Base-by-base conservation (phyloP, 2,797 vertebrate genomes). In the Semotilus atromaculatus region DNA sequence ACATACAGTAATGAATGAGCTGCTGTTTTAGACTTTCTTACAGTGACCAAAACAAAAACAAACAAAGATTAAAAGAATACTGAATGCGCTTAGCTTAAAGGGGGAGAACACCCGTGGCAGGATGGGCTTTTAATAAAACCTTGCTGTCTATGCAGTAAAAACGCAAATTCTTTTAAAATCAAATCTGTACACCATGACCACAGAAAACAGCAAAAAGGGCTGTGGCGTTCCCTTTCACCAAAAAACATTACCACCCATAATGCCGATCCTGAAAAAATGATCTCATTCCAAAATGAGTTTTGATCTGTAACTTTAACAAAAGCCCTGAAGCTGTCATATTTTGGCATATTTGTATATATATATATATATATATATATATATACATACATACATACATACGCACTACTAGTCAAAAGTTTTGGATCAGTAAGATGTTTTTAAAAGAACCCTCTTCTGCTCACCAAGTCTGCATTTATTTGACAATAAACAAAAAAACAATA, bases 1-100 rank as follows among this genome's bases (percentile, higher is more conserved):
- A 40, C 62, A 67, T 40, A 68, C 10, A 13, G 13, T 11, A 58
- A 77, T 77, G 62, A 83, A 70, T 16, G 26, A 70, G 73, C 64
- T 83, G 8, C 18, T 70, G 55, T 13, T 38, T 62, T 77, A 77
- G 75, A 43, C 40, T 55, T 71, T 73, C 34, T 43, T 43, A 43
- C 38, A 73, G 13, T 55, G 36, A 26, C 14, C 2, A 60, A 62
- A 55, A 53, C 48, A 51, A 18, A 48, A 48, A 48, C 45, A 51
- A 51, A 51, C 48, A 55, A 23, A 55, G 0, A 62, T 48, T 48
- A 29, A 14, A 13, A 13, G 10, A n/a, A 60, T 26, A 51, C 10
- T 21, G 38, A 40, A 26, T 60, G 26, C 21, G 9, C 29, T 73
- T 26, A 51, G 19, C 29, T 55, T 55, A 53, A 14, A 45, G 18